These are phyloP conservation scores for Istiophorus platypterus DNA, from an alignment of 2,113 vertebrate species.

Conservation along the genomic window DNA sequence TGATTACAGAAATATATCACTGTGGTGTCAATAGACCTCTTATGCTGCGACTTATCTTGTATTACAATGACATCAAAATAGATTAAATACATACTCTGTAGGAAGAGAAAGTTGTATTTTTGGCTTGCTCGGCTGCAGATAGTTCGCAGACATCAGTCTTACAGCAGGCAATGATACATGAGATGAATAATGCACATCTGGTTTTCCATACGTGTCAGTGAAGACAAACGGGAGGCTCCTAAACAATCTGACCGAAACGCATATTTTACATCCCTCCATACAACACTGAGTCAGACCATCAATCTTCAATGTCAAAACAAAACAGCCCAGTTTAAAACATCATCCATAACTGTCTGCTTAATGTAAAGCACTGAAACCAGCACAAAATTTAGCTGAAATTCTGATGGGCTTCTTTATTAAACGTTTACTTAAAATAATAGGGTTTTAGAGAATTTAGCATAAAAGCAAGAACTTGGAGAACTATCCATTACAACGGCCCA, in stretches of 20 bases:
- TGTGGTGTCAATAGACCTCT: not conserved
- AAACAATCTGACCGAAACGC: slow-evolving; percentile 13
- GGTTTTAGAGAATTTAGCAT: not conserved
- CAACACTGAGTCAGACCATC: slow-evolving; percentile 14
- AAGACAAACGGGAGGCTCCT: slow-evolving; percentile 19
- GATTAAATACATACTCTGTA: not conserved
- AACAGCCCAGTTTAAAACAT: slow-evolving; percentile 9
- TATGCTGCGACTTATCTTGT: not conserved
- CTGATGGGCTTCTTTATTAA: not conserved
- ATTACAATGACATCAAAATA: not conserved
- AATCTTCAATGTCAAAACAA: slow-evolving; percentile 47
- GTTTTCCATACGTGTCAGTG: slow-evolving; percentile 44
- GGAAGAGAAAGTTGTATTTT: slow-evolving; percentile 8
- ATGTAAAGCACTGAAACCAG: not conserved
- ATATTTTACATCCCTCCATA: not conserved
- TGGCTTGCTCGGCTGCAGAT: not conserved
- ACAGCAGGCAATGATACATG: not conserved
- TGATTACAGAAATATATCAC: not conserved
- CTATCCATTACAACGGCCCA: not conserved
- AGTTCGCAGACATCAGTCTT: not conserved
- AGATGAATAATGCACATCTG: slow-evolving; percentile 49
- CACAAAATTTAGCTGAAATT: not conserved
- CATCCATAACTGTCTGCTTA: slow-evolving; percentile 41
- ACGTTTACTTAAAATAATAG: not conserved
- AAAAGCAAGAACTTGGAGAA: not conserved